phyloP scores from a whole-genome alignment of 2,113 vertebrate genomes.

The Psophia crepitans region DNA sequence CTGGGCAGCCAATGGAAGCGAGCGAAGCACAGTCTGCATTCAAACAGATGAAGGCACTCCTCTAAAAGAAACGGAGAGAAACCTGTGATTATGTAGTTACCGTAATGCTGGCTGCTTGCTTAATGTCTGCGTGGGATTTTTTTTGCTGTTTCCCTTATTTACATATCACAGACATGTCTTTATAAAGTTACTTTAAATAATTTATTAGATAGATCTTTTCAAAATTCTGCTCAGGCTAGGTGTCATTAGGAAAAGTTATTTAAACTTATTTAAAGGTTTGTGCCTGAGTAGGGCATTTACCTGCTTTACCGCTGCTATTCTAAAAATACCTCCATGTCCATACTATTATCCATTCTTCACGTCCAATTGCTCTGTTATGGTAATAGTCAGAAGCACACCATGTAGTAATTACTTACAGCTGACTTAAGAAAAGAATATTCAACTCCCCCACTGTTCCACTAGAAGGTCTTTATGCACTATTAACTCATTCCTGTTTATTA shows the following conservation, averaged over 20 bases:
- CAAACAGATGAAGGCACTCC: constrained; percentile 45
- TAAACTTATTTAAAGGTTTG: constrained; percentile 78
- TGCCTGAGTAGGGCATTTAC: constrained; percentile 78
- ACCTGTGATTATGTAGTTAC: constrained; percentile 73
- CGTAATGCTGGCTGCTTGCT: constrained; percentile 26
- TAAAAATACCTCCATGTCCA: constrained; percentile 94
- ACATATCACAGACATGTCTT: constrained; percentile 71
- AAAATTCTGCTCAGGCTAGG: constrained; percentile 71
- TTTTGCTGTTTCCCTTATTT: constrained; percentile 67
- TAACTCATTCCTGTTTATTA: constrained; percentile 99
- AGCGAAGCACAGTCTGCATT: background rate
- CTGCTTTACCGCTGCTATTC: constrained; percentile 83
- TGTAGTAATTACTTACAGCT: constrained; percentile 99
- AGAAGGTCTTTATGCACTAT: constrained; percentile 99
- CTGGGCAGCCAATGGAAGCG: background rate
- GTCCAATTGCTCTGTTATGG: constrained; percentile 99
- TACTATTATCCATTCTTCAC: constrained; percentile 99
- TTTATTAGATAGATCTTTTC: constrained; percentile 80
- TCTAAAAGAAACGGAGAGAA: constrained; percentile 53
- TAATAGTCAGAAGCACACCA: constrained; percentile 98
- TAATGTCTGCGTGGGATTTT: constrained; percentile 29
- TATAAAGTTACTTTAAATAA: constrained; percentile 80
- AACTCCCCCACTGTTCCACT: constrained; percentile 92
- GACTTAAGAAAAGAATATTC: constrained; percentile 99
- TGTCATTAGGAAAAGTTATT: constrained; percentile 72